phyloP scores from a whole-genome alignment of 2,797 vertebrate genomes.

The Acrossocheilus fasciatus region DNA sequence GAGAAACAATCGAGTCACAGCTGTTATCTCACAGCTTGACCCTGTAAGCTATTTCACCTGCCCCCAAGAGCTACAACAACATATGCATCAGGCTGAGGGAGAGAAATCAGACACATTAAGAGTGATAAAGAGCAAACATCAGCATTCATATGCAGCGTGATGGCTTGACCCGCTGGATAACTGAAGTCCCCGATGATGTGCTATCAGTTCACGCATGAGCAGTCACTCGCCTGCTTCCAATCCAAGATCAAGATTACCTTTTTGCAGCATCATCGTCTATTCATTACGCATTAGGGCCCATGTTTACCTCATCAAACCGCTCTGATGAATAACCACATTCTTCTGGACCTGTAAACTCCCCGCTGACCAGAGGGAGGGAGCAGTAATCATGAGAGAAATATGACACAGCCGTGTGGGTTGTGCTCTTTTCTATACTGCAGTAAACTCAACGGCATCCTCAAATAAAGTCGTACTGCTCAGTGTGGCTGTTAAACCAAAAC shows the following conservation, averaged over 20 bases:
- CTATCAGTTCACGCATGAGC: constrained; percentile 22
- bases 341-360: constrained; percentile 40
- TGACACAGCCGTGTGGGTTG: constrained; percentile 43
- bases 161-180: constrained; percentile 13
- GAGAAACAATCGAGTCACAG: constrained; percentile 50
- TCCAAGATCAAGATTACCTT: constrained; percentile 29
- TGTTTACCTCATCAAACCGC: constrained; percentile 39
- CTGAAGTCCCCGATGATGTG: constrained; percentile 15
- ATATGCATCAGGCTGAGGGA: background rate
- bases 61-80: background rate
- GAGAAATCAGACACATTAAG: background rate
- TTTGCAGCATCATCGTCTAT: constrained; percentile 40
- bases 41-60: background rate
- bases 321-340: constrained; percentile 41
- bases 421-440: constrained; percentile 25
- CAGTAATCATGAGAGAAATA: constrained; percentile 52
- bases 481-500: background rate
- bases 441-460: constrained; percentile 17
- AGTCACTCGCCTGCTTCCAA: background rate
- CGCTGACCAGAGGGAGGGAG: constrained; percentile 45
- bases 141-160: background rate
- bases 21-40: constrained; percentile 57
- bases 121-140: background rate
- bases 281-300: constrained; percentile 42
- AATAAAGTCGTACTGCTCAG: background rate